Conservation (phyloP, 2,888 invertebrate species). For the Xanthorhoe designata region DNA sequence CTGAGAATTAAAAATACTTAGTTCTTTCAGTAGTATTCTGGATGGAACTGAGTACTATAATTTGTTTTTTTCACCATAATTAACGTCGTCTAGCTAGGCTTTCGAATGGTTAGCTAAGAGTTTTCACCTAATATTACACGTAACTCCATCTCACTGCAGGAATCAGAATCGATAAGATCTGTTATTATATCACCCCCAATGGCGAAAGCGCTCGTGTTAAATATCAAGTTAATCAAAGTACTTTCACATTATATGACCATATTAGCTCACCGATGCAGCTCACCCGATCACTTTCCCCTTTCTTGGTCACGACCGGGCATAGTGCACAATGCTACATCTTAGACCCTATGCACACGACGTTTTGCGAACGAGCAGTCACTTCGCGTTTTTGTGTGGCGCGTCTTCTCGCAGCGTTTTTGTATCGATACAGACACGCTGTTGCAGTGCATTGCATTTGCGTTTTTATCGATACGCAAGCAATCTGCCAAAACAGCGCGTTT, state of each 20-base stretch:
- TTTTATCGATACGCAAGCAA: too few species aligned
- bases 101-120: constrained; percentile 3
- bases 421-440: too few species aligned
- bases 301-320: constrained; percentile 61
- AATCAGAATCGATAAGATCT: constrained; percentile 17
- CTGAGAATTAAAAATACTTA: not conserved
- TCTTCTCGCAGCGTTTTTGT: too few species aligned
- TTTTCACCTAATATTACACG: constrained; percentile 4
- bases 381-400: too few species aligned
- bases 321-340: constrained; percentile 54
- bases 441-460: too few species aligned
- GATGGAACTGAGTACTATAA: not conserved
- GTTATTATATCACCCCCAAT: constrained; percentile 21
- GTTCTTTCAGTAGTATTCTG: not conserved
- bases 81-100: constrained; percentile 8
- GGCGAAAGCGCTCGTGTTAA: constrained; percentile 34
- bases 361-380: too few species aligned
- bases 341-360: too few species aligned
- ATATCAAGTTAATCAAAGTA: constrained; percentile 44
- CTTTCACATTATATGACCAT: constrained; percentile 55
- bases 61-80: not conserved
- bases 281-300: constrained; percentile 62
- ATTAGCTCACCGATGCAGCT: constrained; percentile 55
- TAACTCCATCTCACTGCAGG: constrained; percentile 10
- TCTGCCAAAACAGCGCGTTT: too few species aligned